Base-by-base conservation (phyloP, 2,888 invertebrate genomes). In the Campaea margaritaria region DNA sequence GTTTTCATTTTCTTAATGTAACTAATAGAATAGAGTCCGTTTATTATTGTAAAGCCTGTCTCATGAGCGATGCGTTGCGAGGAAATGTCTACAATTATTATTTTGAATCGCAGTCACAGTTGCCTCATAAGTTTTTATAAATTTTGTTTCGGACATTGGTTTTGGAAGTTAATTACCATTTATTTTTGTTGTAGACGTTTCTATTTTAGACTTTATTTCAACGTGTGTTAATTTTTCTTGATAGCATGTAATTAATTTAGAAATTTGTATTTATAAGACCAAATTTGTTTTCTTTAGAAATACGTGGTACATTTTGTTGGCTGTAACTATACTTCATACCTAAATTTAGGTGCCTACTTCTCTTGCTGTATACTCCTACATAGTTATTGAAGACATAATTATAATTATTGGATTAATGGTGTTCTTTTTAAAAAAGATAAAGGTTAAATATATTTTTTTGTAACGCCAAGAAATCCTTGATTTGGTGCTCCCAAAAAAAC, bases 1-100 rank as follows among this genome's bases (percentile, higher is more conserved):
- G 45, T 45, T 52, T 52, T 44, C 9, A 27, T 44, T 52, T 43
- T 49, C n/a, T 48, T 1, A 31, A 9, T 31, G 12, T 41, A 5
- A 11, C 2, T 38, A 28, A 41, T 50, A 41, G 21, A 39, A 7
- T 42, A 21, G 15, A 27, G n/a, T 48, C 39, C 31, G 39, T 43
- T 52, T 57, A 43, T 45, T 50, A 44, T 41, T 47, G 31, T 31
- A 36, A 21, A 44, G 0, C 27, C 0, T 21, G 34, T 66, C 67
- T 68, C 67, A 52, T 53, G 67, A 61, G 60, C 69, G 44, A 66
- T 68, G 66, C 66, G 66, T 67, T 69, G 66, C 50, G 63, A 61
- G 58, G 63, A 69, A 67, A 65, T 65, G 63, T 69, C 63, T 65
- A 60, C 59, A 49, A 28, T 58, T 15, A 21, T 21, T 11, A n/a